These are phyloP conservation scores for Corythoichthys intestinalis DNA, from an alignment of 2,113 vertebrate genomes.

Conservation along the genomic window DNA sequence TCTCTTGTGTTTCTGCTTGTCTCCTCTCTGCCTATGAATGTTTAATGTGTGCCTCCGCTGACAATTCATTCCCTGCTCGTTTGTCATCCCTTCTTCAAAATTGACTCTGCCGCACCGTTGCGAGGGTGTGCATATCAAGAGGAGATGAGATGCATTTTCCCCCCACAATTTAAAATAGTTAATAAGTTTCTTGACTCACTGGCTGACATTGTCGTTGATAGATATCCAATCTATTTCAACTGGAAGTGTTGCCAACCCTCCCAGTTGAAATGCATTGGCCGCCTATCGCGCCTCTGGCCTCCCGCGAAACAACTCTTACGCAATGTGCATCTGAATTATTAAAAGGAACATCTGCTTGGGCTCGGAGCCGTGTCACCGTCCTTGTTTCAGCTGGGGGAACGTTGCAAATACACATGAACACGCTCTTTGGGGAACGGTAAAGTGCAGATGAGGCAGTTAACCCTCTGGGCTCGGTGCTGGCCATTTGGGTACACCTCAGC, in stretches of 20 bases:
- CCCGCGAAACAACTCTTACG: conserved; percentile 50
- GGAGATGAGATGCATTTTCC: neutral
- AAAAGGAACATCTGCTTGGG: conserved; percentile 69
- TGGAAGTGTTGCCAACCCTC: too few species aligned
- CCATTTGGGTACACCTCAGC: neutral
- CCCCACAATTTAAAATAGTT: neutral
- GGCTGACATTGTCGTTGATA: too few species aligned
- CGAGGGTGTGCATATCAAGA: neutral
- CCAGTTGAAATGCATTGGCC: too few species aligned
- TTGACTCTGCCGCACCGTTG: neutral
- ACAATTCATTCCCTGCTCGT: neutral
- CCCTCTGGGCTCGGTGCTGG: neutral
- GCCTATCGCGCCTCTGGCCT: neutral
- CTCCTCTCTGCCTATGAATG: neutral
- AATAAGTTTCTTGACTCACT: neutral
- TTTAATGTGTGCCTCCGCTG: neutral
- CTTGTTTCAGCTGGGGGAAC: conserved; percentile 28
- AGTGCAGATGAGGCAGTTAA: conserved; percentile 3
- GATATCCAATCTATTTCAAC: too few species aligned
- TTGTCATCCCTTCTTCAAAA: conserved; percentile 1
- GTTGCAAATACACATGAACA: conserved; percentile 25
- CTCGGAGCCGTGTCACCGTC: conserved; percentile 41
- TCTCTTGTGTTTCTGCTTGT: neutral
- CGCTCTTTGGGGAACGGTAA: conserved; percentile 11
- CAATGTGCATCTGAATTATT: conserved; percentile 71